Evolutionary conservation across 2,797 vertebrate genomes (phyloP), one percentile per base, ranked within the genome.

Genomic region (Chaenodraco wilsoni): DNA sequence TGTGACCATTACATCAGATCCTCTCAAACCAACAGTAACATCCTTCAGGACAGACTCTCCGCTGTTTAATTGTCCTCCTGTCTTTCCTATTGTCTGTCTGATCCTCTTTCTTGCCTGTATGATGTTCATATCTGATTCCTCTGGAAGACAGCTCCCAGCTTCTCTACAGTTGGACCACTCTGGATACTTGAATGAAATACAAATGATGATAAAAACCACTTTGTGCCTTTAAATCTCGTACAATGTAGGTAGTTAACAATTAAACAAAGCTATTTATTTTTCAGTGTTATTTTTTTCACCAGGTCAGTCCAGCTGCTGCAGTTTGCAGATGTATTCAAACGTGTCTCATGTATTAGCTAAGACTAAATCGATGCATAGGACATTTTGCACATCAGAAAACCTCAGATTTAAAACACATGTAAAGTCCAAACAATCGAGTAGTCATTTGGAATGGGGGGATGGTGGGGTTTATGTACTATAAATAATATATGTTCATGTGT

Each of bases 21-120:
- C 81, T 70, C 81, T 82, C 82, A 91, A 85, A 74, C 68, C 72
- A 86, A 92, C 79, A 80, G 84, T 69, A 76, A 68, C 72, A 52
- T 69, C 88, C 74, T 85, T 67, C 78, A 87, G 82, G 84, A 82
- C 78, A 73, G 69, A 79, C 16, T 43, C 51, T 52, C 19, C 21
- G 65, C 43, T 69, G 49, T 46, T 51, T 37, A 37, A 37, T 37
- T 69, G 56, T 58, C 33, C 48, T 59, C 68, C 51, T 61, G 60
- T 61, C 57, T 66, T 51, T 45, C 72, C 73, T 45, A 45, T 45
- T 27, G 27, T 49, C 68, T 62, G 41, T 57, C 43, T 1, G 48
- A 76, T 61, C 43, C 19, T 44, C 21, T 72, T 46, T 55, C 33
- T 48, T 41, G 0, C 3, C 21, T 64, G 57, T 17, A 19, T 15